Conservation (phyloP, 1,140 invertebrate species). For the Apis mellifera region Amel_HAv3.1 CM009941.2:2594001-2594500, state of each 20-base stretch:
- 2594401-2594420: no score
- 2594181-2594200: constrained; percentile 40
- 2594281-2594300: constrained; percentile 77
- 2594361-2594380: not conserved
- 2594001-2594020: constrained; percentile 15
- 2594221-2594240: constrained; percentile 84
- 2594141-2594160: not conserved
- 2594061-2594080: constrained; percentile 30
- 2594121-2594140: not conserved
- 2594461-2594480: no score
- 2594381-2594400: not conserved
- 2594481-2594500: no score
- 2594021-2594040: not conserved
- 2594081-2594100: not conserved
- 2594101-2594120: constrained; percentile 1
- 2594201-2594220: constrained; percentile 64
- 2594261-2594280: constrained; percentile 82
- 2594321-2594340: not conserved
- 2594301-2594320: not conserved
- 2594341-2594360: not conserved
- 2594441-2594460: no score
- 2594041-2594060: not conserved
- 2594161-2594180: constrained; percentile 3
- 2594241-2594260: constrained; percentile 85
- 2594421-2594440: no score